Conservation (phyloP, 2,888 invertebrate genomes). For the Acleris emargana region DNA sequence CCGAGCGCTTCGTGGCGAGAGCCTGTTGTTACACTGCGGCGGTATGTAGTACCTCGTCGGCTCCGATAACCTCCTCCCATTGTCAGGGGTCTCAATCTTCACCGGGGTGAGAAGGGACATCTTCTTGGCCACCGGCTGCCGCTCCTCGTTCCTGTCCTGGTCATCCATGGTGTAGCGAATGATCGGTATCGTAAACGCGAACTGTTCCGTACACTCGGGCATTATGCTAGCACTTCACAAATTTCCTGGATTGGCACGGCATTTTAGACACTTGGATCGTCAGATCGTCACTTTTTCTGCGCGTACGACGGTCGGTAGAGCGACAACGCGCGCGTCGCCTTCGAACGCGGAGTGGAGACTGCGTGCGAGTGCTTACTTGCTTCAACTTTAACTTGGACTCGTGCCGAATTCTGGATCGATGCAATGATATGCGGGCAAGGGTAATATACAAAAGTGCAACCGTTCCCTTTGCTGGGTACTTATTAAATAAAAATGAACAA, state of each 20-base stretch:
- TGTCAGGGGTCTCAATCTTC: conserved; percentile 76
- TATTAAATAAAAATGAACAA: conserved; percentile 18
- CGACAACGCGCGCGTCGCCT: conserved; percentile 52
- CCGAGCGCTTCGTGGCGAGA: conserved; percentile 75
- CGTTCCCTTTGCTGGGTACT: neutral
- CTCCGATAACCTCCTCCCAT: conserved; percentile 69
- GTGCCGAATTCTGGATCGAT: conserved; percentile 18
- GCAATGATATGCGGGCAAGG: conserved; percentile 44
- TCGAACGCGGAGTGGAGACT: conserved; percentile 51
- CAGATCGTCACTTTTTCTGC: conserved; percentile 40
- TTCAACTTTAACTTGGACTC: conserved; percentile 5
- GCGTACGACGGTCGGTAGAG: conserved; percentile 36
- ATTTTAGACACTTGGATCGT: conserved; percentile 50
- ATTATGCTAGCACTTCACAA: conserved; percentile 68
- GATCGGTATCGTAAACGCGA: conserved; percentile 74
- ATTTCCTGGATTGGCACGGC: conserved; percentile 53
- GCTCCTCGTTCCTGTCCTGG: conserved; percentile 64
- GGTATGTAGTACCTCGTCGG: conserved; percentile 75
- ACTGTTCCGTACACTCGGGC: conserved; percentile 79
- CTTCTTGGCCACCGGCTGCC: conserved; percentile 70
- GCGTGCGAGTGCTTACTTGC: conserved; percentile 40
- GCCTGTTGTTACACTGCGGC: conserved; percentile 75
- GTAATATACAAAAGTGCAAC: conserved; percentile 49
- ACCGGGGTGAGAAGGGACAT: conserved; percentile 75
- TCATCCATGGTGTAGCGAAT: conserved; percentile 79